Evolutionary conservation across 2,113 vertebrate species (phyloP).

Genomic region (Cygnus atratus): DNA sequence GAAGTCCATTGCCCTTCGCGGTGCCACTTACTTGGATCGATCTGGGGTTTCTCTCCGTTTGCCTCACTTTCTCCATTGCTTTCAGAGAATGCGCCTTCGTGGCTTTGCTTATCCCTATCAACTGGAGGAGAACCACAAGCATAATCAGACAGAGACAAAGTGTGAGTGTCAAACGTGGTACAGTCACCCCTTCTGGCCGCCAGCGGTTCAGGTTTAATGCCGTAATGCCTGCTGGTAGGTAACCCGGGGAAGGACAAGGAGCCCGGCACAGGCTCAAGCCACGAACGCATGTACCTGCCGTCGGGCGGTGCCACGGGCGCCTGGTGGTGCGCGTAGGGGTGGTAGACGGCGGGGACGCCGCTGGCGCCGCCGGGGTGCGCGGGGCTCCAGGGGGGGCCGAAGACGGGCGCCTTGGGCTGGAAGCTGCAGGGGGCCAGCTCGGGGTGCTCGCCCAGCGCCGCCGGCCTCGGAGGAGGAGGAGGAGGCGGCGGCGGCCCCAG

Average conservation of each 20-base stretch:
- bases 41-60: slow-evolving; percentile 82
- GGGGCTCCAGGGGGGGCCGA: slow-evolving; percentile 91
- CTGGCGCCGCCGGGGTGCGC: slow-evolving; percentile 86
- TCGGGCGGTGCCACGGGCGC: slow-evolving; percentile 86
- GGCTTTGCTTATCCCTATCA: slow-evolving; percentile 88
- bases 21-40: slow-evolving; percentile 89
- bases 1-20: slow-evolving; percentile 31
- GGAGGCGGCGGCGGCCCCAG: slow-evolving; percentile 79
- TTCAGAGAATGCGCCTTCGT: slow-evolving; percentile 85
- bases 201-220: slow-evolving; percentile 95
- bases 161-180: slow-evolving; percentile 91
- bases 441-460: slow-evolving; percentile 85
- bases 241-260: slow-evolving; percentile 94
- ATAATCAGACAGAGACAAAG: slow-evolving; percentile 91
- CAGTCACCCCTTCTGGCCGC: slow-evolving; percentile 85
- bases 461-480: slow-evolving; percentile 50
- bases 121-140: slow-evolving; percentile 86
- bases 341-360: slow-evolving; percentile 85
- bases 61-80: slow-evolving; percentile 81
- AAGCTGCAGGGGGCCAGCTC: slow-evolving; percentile 91
- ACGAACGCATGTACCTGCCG: slow-evolving; percentile 93
- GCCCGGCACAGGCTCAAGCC: slow-evolving; percentile 91
- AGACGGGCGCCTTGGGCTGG: slow-evolving; percentile 90
- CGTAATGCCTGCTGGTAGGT: slow-evolving; percentile 90
- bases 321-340: slow-evolving; percentile 90